Evolutionary conservation across 2,113 vertebrate genomes (phyloP).

Genomic region (Corvus cornix): DNA sequence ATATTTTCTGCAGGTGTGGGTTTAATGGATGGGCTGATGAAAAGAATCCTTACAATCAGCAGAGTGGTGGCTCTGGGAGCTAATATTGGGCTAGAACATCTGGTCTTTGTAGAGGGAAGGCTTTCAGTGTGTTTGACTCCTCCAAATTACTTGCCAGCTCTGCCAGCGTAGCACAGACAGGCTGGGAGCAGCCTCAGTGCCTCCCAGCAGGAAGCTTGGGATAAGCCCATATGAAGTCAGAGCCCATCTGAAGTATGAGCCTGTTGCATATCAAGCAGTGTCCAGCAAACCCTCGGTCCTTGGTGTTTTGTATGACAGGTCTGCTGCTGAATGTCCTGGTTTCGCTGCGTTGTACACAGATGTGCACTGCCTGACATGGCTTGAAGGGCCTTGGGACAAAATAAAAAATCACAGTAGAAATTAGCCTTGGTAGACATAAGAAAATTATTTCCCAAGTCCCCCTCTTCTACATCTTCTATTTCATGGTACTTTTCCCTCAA

Average conservation of each 20-base stretch:
- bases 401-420: background rate
- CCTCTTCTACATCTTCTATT: background rate
- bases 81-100: conserved; percentile 25
- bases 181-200: background rate
- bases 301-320: background rate
- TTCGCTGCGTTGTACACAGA: background rate
- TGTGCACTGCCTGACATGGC: background rate
- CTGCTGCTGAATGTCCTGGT: accelerated
- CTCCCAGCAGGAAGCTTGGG: background rate
- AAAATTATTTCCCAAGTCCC: background rate
- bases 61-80: background rate
- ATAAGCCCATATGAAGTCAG: background rate
- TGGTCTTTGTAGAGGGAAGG: background rate
- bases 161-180: background rate
- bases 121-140: background rate
- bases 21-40: conserved; percentile 10
- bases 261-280: accelerated
- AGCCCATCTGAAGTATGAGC: background rate
- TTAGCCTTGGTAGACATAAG: background rate
- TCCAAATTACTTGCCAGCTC: background rate
- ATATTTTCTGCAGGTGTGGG: conserved; percentile 26
- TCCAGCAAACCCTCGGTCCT: background rate
- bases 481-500: background rate
- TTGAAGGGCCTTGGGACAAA: background rate
- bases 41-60: conserved; percentile 11